Conservation (phyloP, 2,797 vertebrate species). For the Clamator glandarius region DNA sequence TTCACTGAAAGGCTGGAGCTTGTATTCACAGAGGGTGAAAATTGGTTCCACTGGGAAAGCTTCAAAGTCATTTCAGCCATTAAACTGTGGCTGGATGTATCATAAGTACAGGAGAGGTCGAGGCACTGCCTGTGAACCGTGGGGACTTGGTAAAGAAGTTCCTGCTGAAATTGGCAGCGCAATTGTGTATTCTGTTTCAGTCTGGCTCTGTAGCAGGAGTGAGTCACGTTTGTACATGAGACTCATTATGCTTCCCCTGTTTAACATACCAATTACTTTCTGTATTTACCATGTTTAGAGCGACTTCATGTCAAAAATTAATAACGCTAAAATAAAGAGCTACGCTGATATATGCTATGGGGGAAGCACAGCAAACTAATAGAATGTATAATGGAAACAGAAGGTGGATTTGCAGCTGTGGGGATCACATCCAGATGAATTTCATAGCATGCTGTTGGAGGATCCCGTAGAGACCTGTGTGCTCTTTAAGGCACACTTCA, state of each 20-base stretch:
- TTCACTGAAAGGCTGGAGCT: conserved; percentile 59
- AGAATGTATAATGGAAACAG: conserved; percentile 2
- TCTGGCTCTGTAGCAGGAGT: not conserved
- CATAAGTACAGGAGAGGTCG: conserved; percentile 65
- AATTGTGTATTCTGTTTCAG: conserved; percentile 43
- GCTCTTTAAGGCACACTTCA: conserved; percentile 39
- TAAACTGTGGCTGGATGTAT: conserved; percentile 73
- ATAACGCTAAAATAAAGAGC: conserved; percentile 23
- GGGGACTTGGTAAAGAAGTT: conserved; percentile 52
- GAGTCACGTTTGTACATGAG: conserved; percentile 40
- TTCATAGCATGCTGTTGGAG: accelerated
- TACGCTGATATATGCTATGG: not conserved
- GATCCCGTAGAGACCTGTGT: not conserved
- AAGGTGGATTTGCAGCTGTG: conserved; percentile 22
- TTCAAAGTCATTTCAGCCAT: conserved; percentile 76
- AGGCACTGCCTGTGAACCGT: conserved; percentile 38
- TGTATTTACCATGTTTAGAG: conserved; percentile 55
- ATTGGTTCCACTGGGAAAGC: conserved; percentile 74
- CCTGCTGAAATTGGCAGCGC: conserved; percentile 21
- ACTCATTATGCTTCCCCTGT: conserved; percentile 48
- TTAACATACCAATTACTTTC: conserved; percentile 61
- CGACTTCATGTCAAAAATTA: conserved; percentile 64
- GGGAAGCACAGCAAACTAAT: not conserved
- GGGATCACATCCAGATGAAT: conserved; percentile 20
- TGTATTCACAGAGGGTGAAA: conserved; percentile 74